These are phyloP conservation scores for Littorina saxatilis DNA, from an alignment of 1,140 invertebrate species.

Conservation along the genomic window DNA sequence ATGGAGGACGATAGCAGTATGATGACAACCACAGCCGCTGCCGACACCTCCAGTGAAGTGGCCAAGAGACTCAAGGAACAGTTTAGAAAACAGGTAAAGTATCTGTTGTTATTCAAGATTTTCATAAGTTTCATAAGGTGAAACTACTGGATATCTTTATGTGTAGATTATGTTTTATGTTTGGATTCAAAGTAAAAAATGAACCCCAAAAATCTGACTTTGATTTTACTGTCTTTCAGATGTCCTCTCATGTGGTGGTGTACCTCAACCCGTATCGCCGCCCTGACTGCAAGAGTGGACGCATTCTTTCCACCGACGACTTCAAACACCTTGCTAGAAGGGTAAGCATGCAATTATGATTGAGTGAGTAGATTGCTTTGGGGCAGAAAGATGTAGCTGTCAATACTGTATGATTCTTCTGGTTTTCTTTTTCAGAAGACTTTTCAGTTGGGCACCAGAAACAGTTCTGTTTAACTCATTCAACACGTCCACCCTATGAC, in stretches of 20 bases:
- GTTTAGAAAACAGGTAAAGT: constrained; percentile 83
- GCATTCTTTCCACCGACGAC: constrained; percentile 92
- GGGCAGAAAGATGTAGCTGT: too few relatives aligned
- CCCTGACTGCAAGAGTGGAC: constrained; percentile 87
- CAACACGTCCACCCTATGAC: too few relatives aligned
- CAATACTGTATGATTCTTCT: too few relatives aligned
- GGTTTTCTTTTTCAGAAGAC: too few relatives aligned
- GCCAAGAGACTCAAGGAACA: constrained; percentile 86
- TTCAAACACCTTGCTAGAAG: constrained; percentile 97
- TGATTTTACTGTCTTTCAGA: too few relatives aligned
- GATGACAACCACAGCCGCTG: constrained; percentile 77
- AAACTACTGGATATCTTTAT: too few relatives aligned
- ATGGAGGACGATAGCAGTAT: constrained; percentile 31
- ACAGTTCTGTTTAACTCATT: too few relatives aligned
- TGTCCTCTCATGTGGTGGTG: constrained; percentile 92
- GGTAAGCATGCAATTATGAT: constrained; percentile 78
- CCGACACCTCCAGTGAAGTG: constrained; percentile 77
- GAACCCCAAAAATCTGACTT: too few relatives aligned
- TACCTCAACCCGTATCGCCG: constrained; percentile 93
- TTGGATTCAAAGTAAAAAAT: too few relatives aligned
- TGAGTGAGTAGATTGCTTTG: too few relatives aligned
- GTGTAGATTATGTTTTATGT: constrained; percentile 30
- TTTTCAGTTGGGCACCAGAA: too few relatives aligned
- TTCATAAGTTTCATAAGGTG: not conserved
- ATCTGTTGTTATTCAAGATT: constrained; percentile 9